These are phyloP conservation scores for Metopolophium dirhodum DNA, from an alignment of 1,140 invertebrate genomes.

Conservation along the genomic window DNA sequence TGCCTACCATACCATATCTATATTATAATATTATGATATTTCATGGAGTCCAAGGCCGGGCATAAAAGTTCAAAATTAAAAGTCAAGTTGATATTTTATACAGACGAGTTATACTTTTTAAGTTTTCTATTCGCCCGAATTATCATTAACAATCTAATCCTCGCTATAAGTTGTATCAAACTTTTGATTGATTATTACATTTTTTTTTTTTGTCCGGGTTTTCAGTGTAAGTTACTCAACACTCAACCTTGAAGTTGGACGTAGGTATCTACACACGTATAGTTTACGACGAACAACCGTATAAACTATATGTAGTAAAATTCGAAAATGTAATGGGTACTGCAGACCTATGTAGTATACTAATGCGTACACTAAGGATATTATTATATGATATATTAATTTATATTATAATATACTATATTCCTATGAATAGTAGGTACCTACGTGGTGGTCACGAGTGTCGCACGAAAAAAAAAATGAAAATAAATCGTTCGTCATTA, in stretches of 20 bases:
- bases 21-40: too few relatives aligned
- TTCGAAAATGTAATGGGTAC: too few relatives aligned
- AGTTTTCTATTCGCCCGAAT: background rate
- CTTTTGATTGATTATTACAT: background rate
- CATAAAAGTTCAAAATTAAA: background rate
- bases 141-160: background rate
- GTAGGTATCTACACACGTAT: too few relatives aligned
- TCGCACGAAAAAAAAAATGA: background rate
- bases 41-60: background rate
- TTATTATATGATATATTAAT: background rate
- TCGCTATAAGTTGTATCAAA: background rate
- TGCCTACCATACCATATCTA: background rate
- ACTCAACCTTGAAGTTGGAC: too few relatives aligned
- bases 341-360: too few relatives aligned
- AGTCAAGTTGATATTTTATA: background rate
- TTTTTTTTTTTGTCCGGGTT: too few relatives aligned
- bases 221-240: too few relatives aligned
- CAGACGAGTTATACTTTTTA: background rate
- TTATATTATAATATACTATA: background rate
- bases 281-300: too few relatives aligned
- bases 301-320: too few relatives aligned
- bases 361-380: too few relatives aligned
- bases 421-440: background rate
- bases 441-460: background rate
- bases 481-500: slow-evolving; percentile 10